Conservation (phyloP, 92 coral and sea anemone species). For the Palythoa grandis region DNA sequence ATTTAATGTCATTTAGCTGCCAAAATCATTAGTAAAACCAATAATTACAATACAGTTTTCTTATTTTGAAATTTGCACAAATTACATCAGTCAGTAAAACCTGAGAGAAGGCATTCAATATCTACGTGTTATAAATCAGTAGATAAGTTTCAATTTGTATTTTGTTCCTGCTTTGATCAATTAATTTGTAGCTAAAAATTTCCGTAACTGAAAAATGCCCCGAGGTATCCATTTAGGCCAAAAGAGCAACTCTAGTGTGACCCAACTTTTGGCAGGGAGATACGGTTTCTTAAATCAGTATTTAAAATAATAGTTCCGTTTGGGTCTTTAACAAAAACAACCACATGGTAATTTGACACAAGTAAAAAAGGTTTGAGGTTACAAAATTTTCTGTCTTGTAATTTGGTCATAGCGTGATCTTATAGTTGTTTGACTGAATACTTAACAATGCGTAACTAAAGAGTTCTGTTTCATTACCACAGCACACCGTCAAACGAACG, state of each 20-base stretch:
- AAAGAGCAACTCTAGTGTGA: conserved; percentile 2
- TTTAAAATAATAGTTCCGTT: conserved; percentile 4
- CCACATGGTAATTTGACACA: not conserved
- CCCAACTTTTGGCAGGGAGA: not conserved
- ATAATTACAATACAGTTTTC: not conserved
- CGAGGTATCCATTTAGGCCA: not conserved
- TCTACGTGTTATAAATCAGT: not conserved
- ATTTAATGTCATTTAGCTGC: too few species aligned
- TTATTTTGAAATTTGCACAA: not conserved
- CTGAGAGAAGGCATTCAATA: not conserved
- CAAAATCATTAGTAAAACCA: too few species aligned
- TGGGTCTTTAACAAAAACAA: not conserved
- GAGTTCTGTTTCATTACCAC: not conserved
- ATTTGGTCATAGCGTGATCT: not conserved
- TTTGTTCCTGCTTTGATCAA: not conserved
- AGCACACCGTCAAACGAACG: not conserved
- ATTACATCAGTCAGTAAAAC: not conserved
- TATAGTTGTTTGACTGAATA: not conserved
- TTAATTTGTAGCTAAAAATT: not conserved
- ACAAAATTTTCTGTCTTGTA: not conserved
- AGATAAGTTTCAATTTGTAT: not conserved
- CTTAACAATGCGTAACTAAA: not conserved
- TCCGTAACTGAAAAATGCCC: not conserved
- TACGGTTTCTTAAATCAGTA: conserved; percentile 4
- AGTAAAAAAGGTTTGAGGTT: not conserved